phyloP scores from a whole-genome alignment of 1,140 invertebrate species.

The Zaprionus africanus region DNA sequence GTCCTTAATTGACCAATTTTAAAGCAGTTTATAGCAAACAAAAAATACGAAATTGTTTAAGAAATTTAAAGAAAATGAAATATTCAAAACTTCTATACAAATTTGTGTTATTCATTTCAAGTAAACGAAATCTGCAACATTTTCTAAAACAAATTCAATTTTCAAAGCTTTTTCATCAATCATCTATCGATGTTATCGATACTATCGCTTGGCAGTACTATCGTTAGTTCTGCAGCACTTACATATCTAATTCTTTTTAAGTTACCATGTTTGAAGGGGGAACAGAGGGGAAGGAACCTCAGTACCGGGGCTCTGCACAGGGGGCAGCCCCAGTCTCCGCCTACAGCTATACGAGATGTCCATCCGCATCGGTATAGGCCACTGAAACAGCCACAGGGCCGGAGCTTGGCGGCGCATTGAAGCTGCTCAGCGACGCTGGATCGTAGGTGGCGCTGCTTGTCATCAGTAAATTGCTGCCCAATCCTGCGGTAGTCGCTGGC shows the following conservation, averaged over 20 bases:
- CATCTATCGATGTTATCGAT: background rate
- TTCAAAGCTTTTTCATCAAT: background rate
- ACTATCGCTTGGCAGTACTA: background rate
- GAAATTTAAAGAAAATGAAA: background rate
- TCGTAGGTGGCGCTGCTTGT: conserved; percentile 78
- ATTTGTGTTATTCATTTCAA: too few species aligned
- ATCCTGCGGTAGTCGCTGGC: conserved; percentile 53
- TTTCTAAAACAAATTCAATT: background rate
- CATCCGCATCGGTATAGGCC: conserved; percentile 82
- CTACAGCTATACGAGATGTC: conserved; percentile 84
- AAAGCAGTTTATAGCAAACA: background rate
- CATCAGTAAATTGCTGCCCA: conserved; percentile 81
- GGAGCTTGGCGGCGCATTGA: conserved; percentile 51
- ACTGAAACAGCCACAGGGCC: conserved; percentile 57
- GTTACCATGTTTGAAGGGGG: background rate
- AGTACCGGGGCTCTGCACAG: conserved; percentile 61
- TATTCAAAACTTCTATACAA: background rate
- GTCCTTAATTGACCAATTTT: background rate
- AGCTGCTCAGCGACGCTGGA: conserved; percentile 77
- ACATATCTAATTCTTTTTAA: background rate
- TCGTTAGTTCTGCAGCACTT: conserved; percentile 3
- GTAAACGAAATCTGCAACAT: too few species aligned
- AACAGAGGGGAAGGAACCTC: background rate
- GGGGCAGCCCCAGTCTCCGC: conserved; percentile 62
- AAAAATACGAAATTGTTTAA: background rate